phyloP scores from a whole-genome alignment of 2,797 vertebrate species.

The Manis pentadactyla region DNA sequence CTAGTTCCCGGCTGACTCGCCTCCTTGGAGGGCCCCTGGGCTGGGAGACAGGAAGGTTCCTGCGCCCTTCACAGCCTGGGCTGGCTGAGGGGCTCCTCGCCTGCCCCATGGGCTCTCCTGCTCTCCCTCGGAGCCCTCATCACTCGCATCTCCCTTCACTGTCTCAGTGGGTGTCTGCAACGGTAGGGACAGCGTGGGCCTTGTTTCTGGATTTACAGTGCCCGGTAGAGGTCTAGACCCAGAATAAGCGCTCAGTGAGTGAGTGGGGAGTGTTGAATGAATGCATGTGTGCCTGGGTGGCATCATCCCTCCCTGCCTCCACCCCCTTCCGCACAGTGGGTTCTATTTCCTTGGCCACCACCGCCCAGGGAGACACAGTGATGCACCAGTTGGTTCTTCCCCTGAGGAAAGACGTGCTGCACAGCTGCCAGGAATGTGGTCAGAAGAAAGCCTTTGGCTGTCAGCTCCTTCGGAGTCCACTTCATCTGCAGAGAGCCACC shows the following conservation, averaged over 20 bases:
- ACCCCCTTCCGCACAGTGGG: fast-evolving
- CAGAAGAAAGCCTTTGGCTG: background rate
- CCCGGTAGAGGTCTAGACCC: background rate
- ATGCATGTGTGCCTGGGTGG: background rate
- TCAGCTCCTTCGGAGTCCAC: background rate
- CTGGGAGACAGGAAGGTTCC: background rate
- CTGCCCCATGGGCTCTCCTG: background rate
- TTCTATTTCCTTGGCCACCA: background rate
- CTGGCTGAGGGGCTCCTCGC: background rate
- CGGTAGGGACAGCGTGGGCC: background rate
- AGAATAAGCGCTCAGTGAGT: background rate
- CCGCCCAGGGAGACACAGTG: background rate
- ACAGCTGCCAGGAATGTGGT: background rate
- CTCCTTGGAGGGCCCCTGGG: background rate
- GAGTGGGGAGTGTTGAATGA: background rate
- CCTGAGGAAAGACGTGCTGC: background rate
- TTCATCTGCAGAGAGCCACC: background rate
- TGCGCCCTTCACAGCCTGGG: too few relatives aligned
- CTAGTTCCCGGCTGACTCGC: background rate
- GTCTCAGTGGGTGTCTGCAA: background rate
- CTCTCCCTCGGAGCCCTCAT: background rate
- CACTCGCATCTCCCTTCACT: background rate
- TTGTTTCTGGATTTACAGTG: background rate
- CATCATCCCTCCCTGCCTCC: background rate
- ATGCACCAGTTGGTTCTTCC: background rate